These are phyloP conservation scores for Paralvinella palmiformis DNA, from an alignment of 1,140 invertebrate genomes.

Conservation along the genomic window DNA sequence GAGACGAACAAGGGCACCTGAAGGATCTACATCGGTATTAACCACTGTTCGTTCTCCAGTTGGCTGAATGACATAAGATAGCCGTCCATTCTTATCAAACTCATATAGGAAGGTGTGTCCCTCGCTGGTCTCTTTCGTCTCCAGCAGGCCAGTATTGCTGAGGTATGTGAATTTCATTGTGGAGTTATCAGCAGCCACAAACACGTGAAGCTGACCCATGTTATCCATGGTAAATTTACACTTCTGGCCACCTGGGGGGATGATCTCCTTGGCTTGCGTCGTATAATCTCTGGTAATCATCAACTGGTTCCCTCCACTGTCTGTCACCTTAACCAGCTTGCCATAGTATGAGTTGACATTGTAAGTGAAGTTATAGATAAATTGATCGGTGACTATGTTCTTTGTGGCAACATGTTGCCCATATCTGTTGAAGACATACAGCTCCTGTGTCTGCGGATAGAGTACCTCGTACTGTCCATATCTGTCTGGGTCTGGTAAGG, in stretches of 20 bases:
- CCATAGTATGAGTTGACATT: slow-evolving; percentile 95
- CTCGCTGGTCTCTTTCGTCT: slow-evolving; percentile 58
- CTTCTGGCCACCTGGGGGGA: slow-evolving; percentile 89
- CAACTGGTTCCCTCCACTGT: slow-evolving; percentile 83
- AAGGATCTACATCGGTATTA: slow-evolving; percentile 46
- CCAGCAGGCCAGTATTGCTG: slow-evolving; percentile 76
- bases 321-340: slow-evolving; percentile 84
- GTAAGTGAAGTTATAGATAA: slow-evolving; percentile 86
- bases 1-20: slow-evolving; percentile 45
- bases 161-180: slow-evolving; percentile 91
- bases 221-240: slow-evolving; percentile 74
- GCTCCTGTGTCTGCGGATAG: slow-evolving; percentile 81
- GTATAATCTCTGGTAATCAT: slow-evolving; percentile 68
- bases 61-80: slow-evolving; percentile 75
- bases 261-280: slow-evolving; percentile 74
- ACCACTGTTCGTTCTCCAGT: slow-evolving; percentile 82
- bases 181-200: slow-evolving; percentile 84
- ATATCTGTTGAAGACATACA: slow-evolving; percentile 93
- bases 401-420: slow-evolving; percentile 88
- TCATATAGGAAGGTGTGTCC: slow-evolving; percentile 84
- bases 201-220: slow-evolving; percentile 80
- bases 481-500: slow-evolving; percentile 79
- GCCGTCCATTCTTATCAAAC: slow-evolving; percentile 78
- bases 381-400: slow-evolving; percentile 87
- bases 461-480: slow-evolving; percentile 87